A percentile compares a stretch with the other conserved stretches of the same genome.
phyloP scores from a whole-genome alignment of 2,888 invertebrate species.

The Temnothorax rugatulus region DNA sequence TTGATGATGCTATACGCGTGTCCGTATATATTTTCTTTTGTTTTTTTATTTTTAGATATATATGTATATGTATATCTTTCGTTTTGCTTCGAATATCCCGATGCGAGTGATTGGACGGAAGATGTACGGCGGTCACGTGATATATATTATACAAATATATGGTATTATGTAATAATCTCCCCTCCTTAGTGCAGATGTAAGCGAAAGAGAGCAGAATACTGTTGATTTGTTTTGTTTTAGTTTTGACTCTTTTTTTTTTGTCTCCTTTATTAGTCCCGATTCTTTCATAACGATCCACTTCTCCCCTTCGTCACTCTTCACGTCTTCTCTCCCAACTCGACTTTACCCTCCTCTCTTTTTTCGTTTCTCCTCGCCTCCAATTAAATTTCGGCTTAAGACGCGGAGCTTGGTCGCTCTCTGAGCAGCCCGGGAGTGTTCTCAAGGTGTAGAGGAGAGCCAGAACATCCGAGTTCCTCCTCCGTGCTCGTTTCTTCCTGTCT shows the following conservation, averaged over 20 bases:
- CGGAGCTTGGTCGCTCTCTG: neutral
- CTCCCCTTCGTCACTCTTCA: slow-evolving; percentile 40
- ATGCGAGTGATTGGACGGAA: slow-evolving; percentile 74
- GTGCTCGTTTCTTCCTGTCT: slow-evolving; percentile 26
- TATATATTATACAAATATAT: slow-evolving; percentile 79
- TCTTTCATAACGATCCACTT: slow-evolving; percentile 44
- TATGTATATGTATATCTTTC: slow-evolving; percentile 55
- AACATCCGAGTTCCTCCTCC: slow-evolving; percentile 28
- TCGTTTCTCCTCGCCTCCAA: slow-evolving; percentile 27
- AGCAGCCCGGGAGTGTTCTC: slow-evolving; percentile 12
- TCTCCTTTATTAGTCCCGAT: slow-evolving; percentile 52
- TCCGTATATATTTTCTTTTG: slow-evolving; percentile 58
- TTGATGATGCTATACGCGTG: slow-evolving; percentile 37
- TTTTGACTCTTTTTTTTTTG: slow-evolving; percentile 37
- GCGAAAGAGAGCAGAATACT: slow-evolving; percentile 72
- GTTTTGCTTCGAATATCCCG: slow-evolving; percentile 74
- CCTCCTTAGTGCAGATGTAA: slow-evolving; percentile 68
- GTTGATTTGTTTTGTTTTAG: slow-evolving; percentile 67
- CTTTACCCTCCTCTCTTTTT: neutral
- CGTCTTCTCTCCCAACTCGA: neutral
- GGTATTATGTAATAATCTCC: slow-evolving; percentile 77
- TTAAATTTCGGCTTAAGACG: slow-evolving; percentile 50
- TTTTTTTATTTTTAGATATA: slow-evolving; percentile 47
- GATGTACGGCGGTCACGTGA: slow-evolving; percentile 83
- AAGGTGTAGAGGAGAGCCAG: slow-evolving; percentile 16